phyloP scores from a whole-genome alignment of 2,113 vertebrate species.

The Cairina moschata region DNA sequence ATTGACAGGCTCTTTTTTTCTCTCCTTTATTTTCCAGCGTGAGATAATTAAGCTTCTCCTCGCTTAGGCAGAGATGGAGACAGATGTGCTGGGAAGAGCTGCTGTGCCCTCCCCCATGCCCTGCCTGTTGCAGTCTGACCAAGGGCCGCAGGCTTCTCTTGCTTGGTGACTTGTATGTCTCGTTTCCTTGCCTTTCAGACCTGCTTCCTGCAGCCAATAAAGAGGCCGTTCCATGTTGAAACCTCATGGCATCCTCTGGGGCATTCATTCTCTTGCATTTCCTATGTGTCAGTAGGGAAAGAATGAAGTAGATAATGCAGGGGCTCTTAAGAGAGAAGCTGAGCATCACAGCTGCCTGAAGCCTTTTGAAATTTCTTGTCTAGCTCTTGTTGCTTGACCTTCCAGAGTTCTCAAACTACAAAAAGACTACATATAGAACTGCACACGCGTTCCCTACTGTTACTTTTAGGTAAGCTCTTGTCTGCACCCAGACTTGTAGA shows the following conservation, averaged over 20 bases:
- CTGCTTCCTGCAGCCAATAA: constrained; percentile 47
- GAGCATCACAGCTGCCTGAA: neutral
- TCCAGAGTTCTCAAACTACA: neutral
- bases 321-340: neutral
- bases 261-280: neutral
- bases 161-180: neutral
- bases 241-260: constrained; percentile 1
- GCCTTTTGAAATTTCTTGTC: neutral
- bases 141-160: neutral
- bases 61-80: constrained; percentile 55
- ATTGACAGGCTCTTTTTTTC: constrained; percentile 25
- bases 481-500: neutral
- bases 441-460: neutral
- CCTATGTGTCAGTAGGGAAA: neutral
- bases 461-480: neutral
- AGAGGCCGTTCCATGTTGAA: constrained; percentile 28
- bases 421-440: neutral
- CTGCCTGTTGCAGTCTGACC: neutral
- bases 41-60: constrained; percentile 55
- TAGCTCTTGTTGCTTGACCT: neutral
- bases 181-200: neutral
- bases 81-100: neutral
- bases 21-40: constrained; percentile 62
- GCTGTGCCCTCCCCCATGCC: neutral
- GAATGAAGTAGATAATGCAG: neutral